Percentiles rank a stretch among this genome's conserved stretches.
Evolutionary conservation across 2,113 vertebrate genomes (phyloP).

Genomic region (Hemibagrus wyckioides): DNA sequence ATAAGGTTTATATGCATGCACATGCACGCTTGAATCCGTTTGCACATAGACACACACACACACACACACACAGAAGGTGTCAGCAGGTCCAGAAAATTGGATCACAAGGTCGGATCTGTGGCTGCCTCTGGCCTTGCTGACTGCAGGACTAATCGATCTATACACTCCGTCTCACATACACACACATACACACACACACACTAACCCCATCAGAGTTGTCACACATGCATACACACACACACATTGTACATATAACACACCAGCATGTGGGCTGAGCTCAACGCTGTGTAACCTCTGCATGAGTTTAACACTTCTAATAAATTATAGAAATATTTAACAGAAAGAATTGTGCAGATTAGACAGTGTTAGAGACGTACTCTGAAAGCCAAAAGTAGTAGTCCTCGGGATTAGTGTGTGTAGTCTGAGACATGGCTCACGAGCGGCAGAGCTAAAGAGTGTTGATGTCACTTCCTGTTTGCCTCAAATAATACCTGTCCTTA

Average conservation of each 20-base stretch:
- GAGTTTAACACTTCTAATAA: no score
- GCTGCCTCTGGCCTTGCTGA: conserved; percentile 79
- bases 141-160: conserved; percentile 88
- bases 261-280: neutral
- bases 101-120: conserved; percentile 85
- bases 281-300: neutral
- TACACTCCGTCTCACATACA: conserved; percentile 78
- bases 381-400: neutral
- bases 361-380: neutral
- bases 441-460: neutral
- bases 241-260: neutral
- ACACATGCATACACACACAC: neutral
- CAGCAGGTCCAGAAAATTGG: conserved; percentile 88
- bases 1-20: neutral
- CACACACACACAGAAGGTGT: conserved; percentile 78
- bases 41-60: conserved; percentile 56
- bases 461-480: neutral
- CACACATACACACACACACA: conserved; percentile 74
- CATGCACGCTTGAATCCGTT: neutral
- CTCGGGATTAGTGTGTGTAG: neutral
- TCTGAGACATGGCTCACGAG: neutral
- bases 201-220: neutral
- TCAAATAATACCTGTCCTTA: neutral
- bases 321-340: no score
- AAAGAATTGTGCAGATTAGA: no score